These are phyloP conservation scores for Gulo gulo DNA, from an alignment of 2,113 vertebrate species.

Conservation along the genomic window DNA sequence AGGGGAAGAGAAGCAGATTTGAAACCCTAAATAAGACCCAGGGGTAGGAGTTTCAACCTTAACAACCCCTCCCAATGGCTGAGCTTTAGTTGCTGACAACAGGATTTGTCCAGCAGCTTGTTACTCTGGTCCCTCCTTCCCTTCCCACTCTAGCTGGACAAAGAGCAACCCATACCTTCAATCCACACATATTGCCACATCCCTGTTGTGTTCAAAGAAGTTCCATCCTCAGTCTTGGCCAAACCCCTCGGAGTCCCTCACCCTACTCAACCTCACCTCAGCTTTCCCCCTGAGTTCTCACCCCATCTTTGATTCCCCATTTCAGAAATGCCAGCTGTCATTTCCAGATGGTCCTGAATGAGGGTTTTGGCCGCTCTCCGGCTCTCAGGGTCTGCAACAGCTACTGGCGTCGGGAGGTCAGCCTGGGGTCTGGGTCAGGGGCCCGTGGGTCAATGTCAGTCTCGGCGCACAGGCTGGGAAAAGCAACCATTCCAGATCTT, in stretches of 20 bases:
- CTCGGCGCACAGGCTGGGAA: neutral
- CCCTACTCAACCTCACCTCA: neutral
- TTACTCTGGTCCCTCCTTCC: neutral
- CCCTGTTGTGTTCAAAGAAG: neutral
- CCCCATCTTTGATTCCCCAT: neutral
- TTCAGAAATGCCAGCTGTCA: conserved; percentile 87
- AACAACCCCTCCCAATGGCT: conserved; percentile 86
- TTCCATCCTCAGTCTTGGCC: neutral
- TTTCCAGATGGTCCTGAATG: conserved; percentile 78
- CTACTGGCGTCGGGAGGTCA: conserved; percentile 95
- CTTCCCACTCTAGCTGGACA: neutral
- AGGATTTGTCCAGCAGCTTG: neutral
- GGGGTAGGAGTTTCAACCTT: conserved; percentile 81
- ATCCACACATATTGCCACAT: neutral
- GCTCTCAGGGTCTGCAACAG: conserved; percentile 93
- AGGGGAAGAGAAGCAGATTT: neutral
- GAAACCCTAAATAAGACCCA: neutral
- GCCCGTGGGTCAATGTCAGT: neutral
- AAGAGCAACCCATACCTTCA: neutral
- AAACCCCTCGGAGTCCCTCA: neutral
- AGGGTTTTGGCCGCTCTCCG: conserved; percentile 72
- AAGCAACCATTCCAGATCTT: neutral
- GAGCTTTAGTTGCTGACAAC: conserved; percentile 71
- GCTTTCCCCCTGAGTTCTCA: neutral
- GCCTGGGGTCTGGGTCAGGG: neutral